Evolutionary conservation across 2,113 vertebrate species (phyloP).

Genomic region (Trichechus manatus): DNA sequence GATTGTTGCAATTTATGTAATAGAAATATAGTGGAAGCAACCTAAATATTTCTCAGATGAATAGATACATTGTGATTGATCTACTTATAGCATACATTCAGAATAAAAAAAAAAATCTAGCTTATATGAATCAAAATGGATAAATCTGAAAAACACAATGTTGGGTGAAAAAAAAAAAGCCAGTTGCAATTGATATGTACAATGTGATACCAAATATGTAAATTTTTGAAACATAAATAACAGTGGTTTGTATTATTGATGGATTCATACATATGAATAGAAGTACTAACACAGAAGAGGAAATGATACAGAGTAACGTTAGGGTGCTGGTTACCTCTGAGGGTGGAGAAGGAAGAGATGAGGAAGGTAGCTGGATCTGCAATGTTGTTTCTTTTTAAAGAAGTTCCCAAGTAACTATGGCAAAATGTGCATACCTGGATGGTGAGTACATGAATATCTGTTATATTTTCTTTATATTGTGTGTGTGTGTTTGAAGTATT

Average conservation of each 20-base stretch:
- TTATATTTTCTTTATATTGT: neutral
- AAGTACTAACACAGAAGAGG: neutral
- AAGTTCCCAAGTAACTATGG: neutral
- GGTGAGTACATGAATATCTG: too few species aligned
- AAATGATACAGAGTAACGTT: neutral
- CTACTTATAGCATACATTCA: neutral
- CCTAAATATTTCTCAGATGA: constrained; percentile 60
- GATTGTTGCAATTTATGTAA: neutral
- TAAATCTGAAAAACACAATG: constrained; percentile 18
- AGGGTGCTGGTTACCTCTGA: neutral
- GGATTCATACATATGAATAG: neutral
- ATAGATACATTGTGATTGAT: constrained; percentile 54
- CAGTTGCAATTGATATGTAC: neutral
- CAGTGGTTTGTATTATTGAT: neutral
- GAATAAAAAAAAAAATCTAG: neutral
- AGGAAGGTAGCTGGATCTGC: neutral
- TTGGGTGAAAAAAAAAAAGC: neutral
- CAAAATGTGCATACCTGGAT: neutral
- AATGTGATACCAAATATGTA: neutral
- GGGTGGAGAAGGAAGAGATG: neutral
- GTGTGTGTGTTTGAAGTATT: neutral
- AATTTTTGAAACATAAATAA: constrained; percentile 10
- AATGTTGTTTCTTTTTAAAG: neutral
- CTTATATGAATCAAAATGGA: constrained; percentile 52
- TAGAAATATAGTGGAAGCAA: neutral